Percentiles rank a stretch among this genome's conserved stretches.
Evolutionary conservation across 2,797 vertebrate species (phyloP).

Genomic region (Emydoidea blandingii): DNA sequence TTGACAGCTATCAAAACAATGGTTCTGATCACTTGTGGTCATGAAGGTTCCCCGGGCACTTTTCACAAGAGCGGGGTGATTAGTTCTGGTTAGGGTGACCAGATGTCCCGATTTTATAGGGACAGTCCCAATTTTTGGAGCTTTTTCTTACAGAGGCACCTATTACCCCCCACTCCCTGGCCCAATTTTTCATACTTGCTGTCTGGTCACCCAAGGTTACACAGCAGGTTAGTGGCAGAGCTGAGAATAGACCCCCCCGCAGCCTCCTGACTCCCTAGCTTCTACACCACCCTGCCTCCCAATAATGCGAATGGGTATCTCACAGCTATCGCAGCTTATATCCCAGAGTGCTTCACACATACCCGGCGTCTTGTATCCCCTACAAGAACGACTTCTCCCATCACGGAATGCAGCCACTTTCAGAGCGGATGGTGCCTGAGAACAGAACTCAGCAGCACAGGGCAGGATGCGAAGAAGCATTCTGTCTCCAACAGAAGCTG

Average conservation of each 20-base stretch:
- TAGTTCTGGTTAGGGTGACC: not conserved
- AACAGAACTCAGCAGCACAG: not conserved
- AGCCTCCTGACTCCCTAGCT: not conserved
- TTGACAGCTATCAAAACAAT: not conserved
- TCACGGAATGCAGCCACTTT: not conserved
- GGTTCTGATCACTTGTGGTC: not conserved
- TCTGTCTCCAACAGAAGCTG: not conserved
- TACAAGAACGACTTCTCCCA: not conserved
- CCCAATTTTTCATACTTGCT: too few relatives aligned
- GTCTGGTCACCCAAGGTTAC: not conserved
- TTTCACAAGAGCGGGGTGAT: not conserved
- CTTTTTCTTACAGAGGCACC: too few relatives aligned
- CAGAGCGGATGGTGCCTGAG: not conserved
- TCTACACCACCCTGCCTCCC: not conserved
- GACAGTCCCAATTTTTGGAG: too few relatives aligned
- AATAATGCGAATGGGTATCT: not conserved
- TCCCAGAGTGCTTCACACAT: not conserved
- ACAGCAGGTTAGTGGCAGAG: not conserved
- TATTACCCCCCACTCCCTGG: too few relatives aligned
- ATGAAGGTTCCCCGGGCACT: not conserved
- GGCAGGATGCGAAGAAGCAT: not conserved
- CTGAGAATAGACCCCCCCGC: not conserved
- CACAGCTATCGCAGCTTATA: not conserved
- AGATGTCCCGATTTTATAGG: too few relatives aligned
- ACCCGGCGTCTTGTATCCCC: not conserved